Base-by-base conservation (phyloP, 1,140 invertebrate genomes). In the Diorhabda carinulata region DNA sequence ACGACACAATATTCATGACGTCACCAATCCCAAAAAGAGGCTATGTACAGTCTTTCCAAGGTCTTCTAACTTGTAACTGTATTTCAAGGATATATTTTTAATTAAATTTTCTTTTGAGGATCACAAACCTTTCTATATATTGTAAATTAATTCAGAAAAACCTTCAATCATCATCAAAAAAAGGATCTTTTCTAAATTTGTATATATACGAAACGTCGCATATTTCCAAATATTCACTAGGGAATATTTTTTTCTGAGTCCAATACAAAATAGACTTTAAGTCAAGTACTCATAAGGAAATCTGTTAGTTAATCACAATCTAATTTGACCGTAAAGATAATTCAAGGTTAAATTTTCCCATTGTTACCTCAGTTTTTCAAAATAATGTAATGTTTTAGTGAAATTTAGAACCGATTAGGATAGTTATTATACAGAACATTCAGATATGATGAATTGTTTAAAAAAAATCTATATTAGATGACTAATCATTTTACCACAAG, bases 1-100 rank as follows among this genome's bases (percentile, higher is more conserved):
- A 78, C 78, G 76, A 74, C 77, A 77, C 70, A 70, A 64, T 64
- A 66, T 74, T 65, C 59, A 73, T 79, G 77, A 79, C 78, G 78
- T 77, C 69, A 61, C 45, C 4, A 59, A 5, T 65, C 73, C 71
- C 56, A 6, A 10, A 56, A 43, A n/a, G 77, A 78, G 77, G 66
- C 69, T 78, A 78, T 42, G 64, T 73, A 74, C 73, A 71, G 67
- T 61, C 63, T 75, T 78, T 75, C 75, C 77, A 77, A 78, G 77
- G 77, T 78, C 77, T 77, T 64, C 47, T 45, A 62, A 70, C 56
- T 72, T 90, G 25, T 25, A 89, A 93, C 80, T 93, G 84, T 80
- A 65, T 67, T 72, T 77, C 76, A 76, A 77, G 76, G 74, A 77
- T 77, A 73, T 64, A 56, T 67, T 70, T 62, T 64, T 40, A 68